Evolutionary conservation across 2,113 vertebrate species (phyloP).

Genomic region (Ancistrus triradiatus): DNA sequence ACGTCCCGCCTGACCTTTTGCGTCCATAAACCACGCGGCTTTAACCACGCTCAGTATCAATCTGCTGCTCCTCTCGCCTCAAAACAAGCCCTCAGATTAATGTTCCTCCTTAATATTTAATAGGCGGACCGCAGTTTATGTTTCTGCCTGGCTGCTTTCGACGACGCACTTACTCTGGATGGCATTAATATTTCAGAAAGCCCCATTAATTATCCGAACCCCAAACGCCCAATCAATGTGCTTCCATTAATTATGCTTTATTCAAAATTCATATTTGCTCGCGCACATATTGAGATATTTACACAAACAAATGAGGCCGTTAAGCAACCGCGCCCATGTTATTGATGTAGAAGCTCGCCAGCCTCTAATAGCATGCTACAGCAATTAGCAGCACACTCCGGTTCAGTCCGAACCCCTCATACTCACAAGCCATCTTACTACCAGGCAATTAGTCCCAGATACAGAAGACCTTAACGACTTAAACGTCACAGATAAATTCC

Average conservation of each 20-base stretch:
- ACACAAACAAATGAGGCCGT: conserved; percentile 43
- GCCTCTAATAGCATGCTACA: conserved; percentile 32
- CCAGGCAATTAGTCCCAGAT: too few species aligned
- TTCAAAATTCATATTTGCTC: conserved; percentile 51
- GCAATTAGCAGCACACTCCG: conserved; percentile 20
- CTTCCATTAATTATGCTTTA: conserved; percentile 52
- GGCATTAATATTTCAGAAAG: conserved; percentile 50
- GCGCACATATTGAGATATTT: conserved; percentile 45
- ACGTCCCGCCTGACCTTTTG: not conserved
- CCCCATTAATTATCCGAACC: conserved; percentile 41
- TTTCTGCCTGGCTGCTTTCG: conserved; percentile 36
- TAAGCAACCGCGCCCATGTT: conserved; percentile 42
- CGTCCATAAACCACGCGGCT: not conserved
- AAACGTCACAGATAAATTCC: too few species aligned
- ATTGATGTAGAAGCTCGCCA: conserved; percentile 40
- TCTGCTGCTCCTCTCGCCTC: not conserved
- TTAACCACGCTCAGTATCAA: not conserved
- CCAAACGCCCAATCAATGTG: conserved; percentile 45
- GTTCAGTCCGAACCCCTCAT: too few species aligned
- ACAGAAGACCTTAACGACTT: too few species aligned
- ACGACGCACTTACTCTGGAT: conserved; percentile 37
- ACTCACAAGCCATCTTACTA: too few species aligned
- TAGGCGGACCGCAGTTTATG: conserved; percentile 32
- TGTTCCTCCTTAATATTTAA: conserved; percentile 45
- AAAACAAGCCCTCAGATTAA: conserved; percentile 29